These are phyloP conservation scores for Psittacara wagleri DNA, from an alignment of 2,113 vertebrate species.

Conservation along the genomic window DNA sequence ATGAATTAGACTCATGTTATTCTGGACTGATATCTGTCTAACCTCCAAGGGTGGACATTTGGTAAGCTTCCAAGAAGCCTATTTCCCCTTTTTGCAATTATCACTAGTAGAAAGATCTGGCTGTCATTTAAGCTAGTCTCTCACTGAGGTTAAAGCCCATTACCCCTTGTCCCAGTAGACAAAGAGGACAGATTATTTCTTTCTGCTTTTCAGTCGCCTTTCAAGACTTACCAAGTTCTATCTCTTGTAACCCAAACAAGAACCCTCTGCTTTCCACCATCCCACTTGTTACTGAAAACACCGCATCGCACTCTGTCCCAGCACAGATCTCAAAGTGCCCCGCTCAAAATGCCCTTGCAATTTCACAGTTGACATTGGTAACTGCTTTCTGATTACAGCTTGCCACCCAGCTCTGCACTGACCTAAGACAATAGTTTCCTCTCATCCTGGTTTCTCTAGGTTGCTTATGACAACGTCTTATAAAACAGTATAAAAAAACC, in stretches of 20 bases:
- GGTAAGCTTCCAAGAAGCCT: conserved; percentile 32
- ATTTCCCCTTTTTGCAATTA: conserved; percentile 19
- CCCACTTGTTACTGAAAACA: not conserved
- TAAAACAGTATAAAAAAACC: not conserved
- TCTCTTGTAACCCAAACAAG: not conserved
- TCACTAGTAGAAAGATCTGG: not conserved
- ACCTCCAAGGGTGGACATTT: not conserved
- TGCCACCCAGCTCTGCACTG: not conserved
- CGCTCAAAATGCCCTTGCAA: not conserved
- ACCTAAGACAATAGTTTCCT: not conserved
- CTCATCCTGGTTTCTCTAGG: not conserved
- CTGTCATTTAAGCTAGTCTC: not conserved
- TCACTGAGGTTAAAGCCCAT: not conserved
- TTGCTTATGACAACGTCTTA: not conserved
- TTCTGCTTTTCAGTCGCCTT: not conserved
- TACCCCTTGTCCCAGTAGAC: not conserved
- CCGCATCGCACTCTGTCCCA: not conserved
- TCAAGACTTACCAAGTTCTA: not conserved
- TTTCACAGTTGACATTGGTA: not conserved
- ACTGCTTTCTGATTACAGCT: not conserved
- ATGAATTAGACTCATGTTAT: not conserved
- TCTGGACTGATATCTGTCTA: not conserved
- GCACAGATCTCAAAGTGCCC: not conserved
- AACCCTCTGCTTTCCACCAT: not conserved
- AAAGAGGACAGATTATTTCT: not conserved